A percentile compares a stretch with the other conserved stretches of the same genome.
phyloP scores from a whole-genome alignment of 1,140 invertebrate genomes.

The Wiebesia pumilae region DNA sequence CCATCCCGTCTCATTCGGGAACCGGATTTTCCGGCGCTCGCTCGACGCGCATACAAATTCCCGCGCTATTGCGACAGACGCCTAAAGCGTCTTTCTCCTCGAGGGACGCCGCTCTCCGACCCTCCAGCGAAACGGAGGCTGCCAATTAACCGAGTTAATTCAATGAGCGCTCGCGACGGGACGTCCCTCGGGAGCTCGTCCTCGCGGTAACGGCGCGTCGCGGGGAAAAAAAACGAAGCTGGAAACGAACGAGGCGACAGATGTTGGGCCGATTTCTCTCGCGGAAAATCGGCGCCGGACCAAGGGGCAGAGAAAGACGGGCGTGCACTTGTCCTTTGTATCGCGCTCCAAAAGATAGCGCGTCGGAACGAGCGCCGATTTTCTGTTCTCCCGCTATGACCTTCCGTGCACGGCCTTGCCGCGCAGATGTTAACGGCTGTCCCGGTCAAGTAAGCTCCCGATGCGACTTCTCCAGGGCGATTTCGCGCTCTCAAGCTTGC shows the following conservation, averaged over 20 bases:
- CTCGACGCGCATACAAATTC: background rate
- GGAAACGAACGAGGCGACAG: background rate
- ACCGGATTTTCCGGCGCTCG: no score
- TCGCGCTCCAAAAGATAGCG: background rate
- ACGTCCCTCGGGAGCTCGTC: conserved; percentile 39
- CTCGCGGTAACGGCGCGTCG: background rate
- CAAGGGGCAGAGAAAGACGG: background rate
- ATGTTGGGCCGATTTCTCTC: background rate
- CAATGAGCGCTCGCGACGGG: conserved; percentile 55
- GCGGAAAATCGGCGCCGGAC: background rate
- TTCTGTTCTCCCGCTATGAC: background rate
- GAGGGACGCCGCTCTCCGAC: background rate
- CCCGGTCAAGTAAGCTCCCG: no score
- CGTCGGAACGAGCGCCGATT: background rate
- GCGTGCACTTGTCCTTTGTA: background rate
- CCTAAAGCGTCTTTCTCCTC: background rate
- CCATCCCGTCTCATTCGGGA: no score
- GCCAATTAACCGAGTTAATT: conserved; percentile 67
- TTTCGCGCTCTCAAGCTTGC: no score
- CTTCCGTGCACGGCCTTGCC: no score
- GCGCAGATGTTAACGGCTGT: no score
- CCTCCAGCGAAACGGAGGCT: background rate
- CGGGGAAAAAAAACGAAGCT: no score
- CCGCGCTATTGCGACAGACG: background rate
- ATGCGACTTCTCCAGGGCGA: no score